Percentiles rank a stretch among this genome's conserved stretches.
These are phyloP conservation scores for Mesorhabditis belari DNA, from an alignment of 2,888 invertebrate genomes.

Conservation along the genomic window DNA sequence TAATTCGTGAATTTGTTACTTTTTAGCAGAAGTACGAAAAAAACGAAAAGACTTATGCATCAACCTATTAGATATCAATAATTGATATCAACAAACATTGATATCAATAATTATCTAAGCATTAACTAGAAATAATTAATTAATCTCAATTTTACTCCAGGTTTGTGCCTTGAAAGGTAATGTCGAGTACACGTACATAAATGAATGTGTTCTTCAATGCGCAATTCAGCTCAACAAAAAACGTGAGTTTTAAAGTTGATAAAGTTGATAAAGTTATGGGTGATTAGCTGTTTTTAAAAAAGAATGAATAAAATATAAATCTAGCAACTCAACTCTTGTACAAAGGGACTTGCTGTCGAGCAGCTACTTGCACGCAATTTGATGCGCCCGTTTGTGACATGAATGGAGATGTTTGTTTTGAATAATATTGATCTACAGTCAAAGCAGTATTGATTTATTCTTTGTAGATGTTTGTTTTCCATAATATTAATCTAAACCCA, in stretches of 20 bases:
- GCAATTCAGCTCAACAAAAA: slow-evolving; percentile 20
- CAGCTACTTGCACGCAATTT: slow-evolving; percentile 24
- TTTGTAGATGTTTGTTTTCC: too few species aligned
- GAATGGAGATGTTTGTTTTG: slow-evolving; percentile 20
- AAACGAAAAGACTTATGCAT: too few species aligned
- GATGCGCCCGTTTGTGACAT: slow-evolving; percentile 29
- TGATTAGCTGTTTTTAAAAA: not conserved
- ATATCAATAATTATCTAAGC: too few species aligned
- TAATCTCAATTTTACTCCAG: too few species aligned
- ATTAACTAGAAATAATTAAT: too few species aligned
- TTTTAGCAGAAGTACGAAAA: too few species aligned
- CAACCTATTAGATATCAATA: too few species aligned
- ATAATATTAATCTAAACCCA: too few species aligned
- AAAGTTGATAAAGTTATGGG: not conserved
- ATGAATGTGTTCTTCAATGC: slow-evolving; percentile 26
- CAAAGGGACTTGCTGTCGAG: slow-evolving; percentile 27
- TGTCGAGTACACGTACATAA: slow-evolving; percentile 29
- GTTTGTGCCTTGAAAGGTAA: slow-evolving; percentile 28
- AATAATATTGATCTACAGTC: not conserved
- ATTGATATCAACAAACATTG: too few species aligned
- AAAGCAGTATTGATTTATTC: too few species aligned
- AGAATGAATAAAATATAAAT: slow-evolving; percentile 1
- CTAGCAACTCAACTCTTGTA: slow-evolving; percentile 20
- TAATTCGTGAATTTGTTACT: too few species aligned
- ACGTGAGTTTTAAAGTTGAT: not conserved